phyloP scores from a whole-genome alignment of 2,888 invertebrate genomes.

The Drosophila yooni region DNA sequence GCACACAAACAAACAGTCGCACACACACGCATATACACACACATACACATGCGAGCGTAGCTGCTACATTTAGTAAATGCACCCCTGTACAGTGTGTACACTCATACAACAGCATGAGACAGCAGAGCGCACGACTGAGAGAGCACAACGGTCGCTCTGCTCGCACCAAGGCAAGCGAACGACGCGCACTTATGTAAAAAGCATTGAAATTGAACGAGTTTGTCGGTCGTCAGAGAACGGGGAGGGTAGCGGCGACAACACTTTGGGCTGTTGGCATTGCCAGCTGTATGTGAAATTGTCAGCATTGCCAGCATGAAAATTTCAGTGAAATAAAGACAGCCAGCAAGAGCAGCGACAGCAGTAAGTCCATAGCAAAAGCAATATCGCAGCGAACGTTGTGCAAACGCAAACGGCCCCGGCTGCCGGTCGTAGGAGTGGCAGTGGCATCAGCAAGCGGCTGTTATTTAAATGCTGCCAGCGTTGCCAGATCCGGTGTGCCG shows the following conservation, averaged over 20 bases:
- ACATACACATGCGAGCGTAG: conserved; percentile 21
- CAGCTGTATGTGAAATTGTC: conserved; percentile 44
- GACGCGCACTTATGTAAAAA: conserved; percentile 75
- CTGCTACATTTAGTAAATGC: conserved; percentile 65
- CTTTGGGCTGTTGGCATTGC: conserved; percentile 55
- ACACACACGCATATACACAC: conserved; percentile 14
- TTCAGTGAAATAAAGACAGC: conserved; percentile 55
- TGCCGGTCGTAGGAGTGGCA: conserved; percentile 63
- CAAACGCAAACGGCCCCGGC: conserved; percentile 66
- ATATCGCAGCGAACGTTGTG: conserved; percentile 68
- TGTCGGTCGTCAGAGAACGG: conserved; percentile 49
- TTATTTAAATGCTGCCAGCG: conserved; percentile 61
- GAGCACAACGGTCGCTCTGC: conserved; percentile 8
- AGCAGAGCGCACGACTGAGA: conserved; percentile 23
- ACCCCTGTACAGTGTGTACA: conserved; percentile 63
- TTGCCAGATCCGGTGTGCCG: conserved; percentile 51
- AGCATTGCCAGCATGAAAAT: conserved; percentile 65
- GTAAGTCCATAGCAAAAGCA: conserved; percentile 43
- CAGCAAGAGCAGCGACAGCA: conserved; percentile 42
- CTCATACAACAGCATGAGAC: conserved; percentile 35
- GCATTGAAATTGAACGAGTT: conserved; percentile 79
- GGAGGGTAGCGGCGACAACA: conserved; percentile 31
- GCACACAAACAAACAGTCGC: conserved; percentile 25
- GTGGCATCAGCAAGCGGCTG: conserved; percentile 59
- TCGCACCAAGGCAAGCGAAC: conserved; percentile 50